Evolutionary conservation across 2,888 invertebrate species (phyloP).

Genomic region (Pyrrhia umbra): DNA sequence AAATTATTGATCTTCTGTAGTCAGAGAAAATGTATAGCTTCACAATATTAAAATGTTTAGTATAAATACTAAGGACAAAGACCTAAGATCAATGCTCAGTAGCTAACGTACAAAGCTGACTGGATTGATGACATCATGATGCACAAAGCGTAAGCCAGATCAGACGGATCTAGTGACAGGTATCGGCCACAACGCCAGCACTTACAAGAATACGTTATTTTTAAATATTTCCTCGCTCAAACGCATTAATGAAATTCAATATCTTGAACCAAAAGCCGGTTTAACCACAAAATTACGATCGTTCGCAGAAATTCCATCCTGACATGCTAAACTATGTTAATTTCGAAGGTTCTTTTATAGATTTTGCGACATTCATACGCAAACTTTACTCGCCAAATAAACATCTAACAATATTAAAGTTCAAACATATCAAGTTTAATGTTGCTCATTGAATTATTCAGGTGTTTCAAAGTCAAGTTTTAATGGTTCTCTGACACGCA

Average conservation of each 20-base stretch:
- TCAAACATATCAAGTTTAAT: slow-evolving; percentile 29
- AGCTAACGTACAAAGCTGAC: slow-evolving; percentile 29
- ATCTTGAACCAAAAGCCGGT: slow-evolving; percentile 15
- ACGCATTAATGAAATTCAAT: slow-evolving; percentile 40
- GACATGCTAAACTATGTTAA: slow-evolving; percentile 39
- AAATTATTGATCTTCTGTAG: background rate
- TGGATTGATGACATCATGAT: slow-evolving; percentile 42
- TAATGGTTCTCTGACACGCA: slow-evolving; percentile 50
- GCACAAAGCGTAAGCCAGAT: slow-evolving; percentile 21
- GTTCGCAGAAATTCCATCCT: slow-evolving; percentile 29
- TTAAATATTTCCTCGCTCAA: slow-evolving; percentile 23
- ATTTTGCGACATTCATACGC: slow-evolving; percentile 11
- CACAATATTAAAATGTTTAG: no score
- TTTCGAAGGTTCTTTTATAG: slow-evolving; percentile 20
- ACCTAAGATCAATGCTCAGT: slow-evolving; percentile 8
- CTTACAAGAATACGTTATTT: slow-evolving; percentile 35
- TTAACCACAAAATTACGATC: slow-evolving; percentile 21
- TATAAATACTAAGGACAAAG: slow-evolving; percentile 11
- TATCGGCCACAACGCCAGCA: background rate
- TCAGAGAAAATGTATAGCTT: no score
- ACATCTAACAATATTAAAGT: slow-evolving; percentile 23
- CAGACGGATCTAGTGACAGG: slow-evolving; percentile 28
- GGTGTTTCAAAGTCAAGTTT: slow-evolving; percentile 40
- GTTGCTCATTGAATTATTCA: slow-evolving; percentile 29
- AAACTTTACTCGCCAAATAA: slow-evolving; percentile 10